phyloP scores from a whole-genome alignment of 2,797 vertebrate genomes.

The Galago senegalensis region DNA sequence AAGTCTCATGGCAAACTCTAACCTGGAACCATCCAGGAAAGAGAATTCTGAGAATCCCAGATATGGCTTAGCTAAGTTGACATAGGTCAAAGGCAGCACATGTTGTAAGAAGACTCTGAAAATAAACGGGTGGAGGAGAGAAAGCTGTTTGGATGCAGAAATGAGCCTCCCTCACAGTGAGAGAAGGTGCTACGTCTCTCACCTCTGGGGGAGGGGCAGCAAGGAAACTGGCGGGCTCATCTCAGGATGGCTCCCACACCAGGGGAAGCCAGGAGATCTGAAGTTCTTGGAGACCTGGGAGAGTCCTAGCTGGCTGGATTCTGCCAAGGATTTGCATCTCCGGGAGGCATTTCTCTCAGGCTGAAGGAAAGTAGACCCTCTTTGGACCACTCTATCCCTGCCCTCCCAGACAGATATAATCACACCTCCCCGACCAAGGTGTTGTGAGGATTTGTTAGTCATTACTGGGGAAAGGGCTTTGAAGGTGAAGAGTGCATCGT shows the following conservation, averaged over 20 bases:
- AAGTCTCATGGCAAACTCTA: not conserved
- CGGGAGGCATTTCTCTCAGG: not conserved
- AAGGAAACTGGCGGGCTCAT: not conserved
- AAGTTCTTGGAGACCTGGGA: not conserved
- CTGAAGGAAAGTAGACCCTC: not conserved
- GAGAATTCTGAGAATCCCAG: slow-evolving; percentile 29
- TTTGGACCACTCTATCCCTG: not conserved
- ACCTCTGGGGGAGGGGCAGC: not conserved
- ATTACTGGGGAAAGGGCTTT: slow-evolving; percentile 10
- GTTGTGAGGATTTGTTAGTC: slow-evolving; percentile 19
- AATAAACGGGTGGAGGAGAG: not conserved
- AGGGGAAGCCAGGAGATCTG: not conserved
- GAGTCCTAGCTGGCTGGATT: not conserved
- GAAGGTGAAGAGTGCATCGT: slow-evolving; percentile 32
- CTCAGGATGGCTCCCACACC: not conserved
- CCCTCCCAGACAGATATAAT: not conserved
- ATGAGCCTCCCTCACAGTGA: not conserved
- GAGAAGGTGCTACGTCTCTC: not conserved
- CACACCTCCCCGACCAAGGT: not conserved
- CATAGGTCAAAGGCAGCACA: not conserved
- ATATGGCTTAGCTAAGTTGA: not conserved
- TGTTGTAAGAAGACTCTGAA: not conserved
- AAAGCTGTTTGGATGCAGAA: not conserved
- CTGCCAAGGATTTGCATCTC: not conserved
- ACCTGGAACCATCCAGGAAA: slow-evolving; percentile 1